A percentile compares a stretch with the other conserved stretches of the same genome.
Conservation (phyloP, 2,797 vertebrate species). For the Poecile montanus region DNA sequence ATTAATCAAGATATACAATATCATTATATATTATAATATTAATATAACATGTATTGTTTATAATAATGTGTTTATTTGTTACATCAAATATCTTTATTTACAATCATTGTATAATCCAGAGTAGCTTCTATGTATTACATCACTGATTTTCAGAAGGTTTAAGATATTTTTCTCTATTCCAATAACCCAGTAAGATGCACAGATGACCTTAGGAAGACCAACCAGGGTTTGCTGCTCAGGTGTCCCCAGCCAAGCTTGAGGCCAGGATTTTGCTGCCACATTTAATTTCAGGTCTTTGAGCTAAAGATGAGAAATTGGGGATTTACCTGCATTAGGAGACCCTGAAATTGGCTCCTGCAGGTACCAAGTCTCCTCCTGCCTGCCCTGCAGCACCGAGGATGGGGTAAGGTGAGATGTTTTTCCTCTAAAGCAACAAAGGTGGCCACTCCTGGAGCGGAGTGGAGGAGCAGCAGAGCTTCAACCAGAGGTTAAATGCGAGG, state of each 20-base stretch:
- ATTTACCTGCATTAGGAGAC: neutral
- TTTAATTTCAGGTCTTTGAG: neutral
- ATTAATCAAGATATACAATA: too few species aligned
- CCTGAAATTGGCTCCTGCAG: neutral
- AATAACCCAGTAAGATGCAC: too few species aligned
- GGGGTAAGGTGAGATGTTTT: neutral
- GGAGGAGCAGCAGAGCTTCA: neutral
- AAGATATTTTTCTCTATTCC: neutral
- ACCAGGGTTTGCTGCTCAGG: neutral
- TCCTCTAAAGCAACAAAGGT: neutral
- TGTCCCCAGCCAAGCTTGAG: neutral
- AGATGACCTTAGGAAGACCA: neutral
- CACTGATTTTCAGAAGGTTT: neutral
- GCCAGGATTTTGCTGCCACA: neutral
- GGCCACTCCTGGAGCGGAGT: neutral
- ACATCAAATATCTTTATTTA: neutral
- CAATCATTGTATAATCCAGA: too few species aligned
- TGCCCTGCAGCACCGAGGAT: neutral
- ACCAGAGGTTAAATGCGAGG: neutral
- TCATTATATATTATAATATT: too few species aligned
- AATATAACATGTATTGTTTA: too few species aligned
- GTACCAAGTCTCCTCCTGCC: rapidly evolving
- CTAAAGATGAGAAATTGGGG: neutral
- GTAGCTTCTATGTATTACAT: neutral
- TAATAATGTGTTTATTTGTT: neutral